Conservation (phyloP, 2,113 vertebrate species). For the Vulpes ferrilata region DNA sequence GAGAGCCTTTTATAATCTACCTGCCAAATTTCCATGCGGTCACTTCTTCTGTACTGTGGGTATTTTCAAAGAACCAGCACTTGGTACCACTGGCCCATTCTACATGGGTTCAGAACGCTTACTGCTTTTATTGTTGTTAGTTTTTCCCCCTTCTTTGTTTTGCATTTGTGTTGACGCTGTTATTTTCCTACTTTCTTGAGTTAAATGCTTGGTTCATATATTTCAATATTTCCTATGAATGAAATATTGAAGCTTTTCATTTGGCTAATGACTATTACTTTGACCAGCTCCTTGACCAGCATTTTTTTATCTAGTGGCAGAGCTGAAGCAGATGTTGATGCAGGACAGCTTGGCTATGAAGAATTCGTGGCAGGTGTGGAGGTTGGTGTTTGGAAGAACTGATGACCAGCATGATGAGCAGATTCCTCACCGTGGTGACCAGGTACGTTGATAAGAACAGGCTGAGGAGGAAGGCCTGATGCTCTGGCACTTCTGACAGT, state of each 20-base stretch:
- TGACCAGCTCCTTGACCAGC: background rate
- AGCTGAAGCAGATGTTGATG: background rate
- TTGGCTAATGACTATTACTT: background rate
- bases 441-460: slow-evolving; percentile 21
- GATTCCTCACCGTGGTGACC: background rate
- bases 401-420: background rate
- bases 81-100: background rate
- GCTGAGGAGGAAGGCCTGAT: background rate
- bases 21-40: background rate
- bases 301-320: slow-evolving; percentile 29
- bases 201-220: background rate
- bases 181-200: background rate
- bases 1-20: background rate
- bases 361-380: background rate
- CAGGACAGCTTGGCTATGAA: background rate
- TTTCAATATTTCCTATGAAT: background rate
- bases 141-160: background rate
- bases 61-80: background rate
- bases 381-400: no score
- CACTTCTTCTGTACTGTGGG: background rate
- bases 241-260: background rate
- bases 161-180: background rate
- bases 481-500: slow-evolving; percentile 44
- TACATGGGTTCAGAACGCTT: background rate
- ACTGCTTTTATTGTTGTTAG: background rate